Percentiles rank a stretch among this genome's conserved stretches.
Conservation (phyloP, 2,797 vertebrate species). For the Pangasius djambal region DNA sequence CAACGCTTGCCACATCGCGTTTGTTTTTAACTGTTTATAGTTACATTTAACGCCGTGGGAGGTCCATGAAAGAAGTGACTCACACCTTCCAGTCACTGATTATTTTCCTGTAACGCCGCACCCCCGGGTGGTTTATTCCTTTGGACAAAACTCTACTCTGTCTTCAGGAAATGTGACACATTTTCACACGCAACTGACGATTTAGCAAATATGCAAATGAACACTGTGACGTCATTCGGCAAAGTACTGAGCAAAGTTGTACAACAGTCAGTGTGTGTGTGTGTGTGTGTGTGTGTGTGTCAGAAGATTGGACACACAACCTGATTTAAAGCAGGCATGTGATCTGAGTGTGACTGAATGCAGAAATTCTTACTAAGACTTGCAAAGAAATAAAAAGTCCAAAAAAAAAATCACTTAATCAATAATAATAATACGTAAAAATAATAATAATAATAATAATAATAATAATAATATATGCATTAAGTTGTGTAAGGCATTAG, state of each 20-base stretch:
- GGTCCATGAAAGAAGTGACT: not conserved
- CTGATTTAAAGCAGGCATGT: slow-evolving; percentile 29
- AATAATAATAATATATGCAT: not conserved
- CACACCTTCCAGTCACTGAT: not conserved
- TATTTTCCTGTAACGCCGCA: not conserved
- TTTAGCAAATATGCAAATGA: not conserved
- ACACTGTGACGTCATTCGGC: not conserved
- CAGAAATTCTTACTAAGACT: not conserved
- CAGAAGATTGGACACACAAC: not conserved
- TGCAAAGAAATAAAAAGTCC: not conserved
- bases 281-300: not conserved
- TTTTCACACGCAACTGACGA: not conserved
- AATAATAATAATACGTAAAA: not conserved
- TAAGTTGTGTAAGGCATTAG: not conserved
- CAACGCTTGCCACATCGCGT: no score
- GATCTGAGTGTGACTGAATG: slow-evolving; percentile 24
- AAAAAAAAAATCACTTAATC: not conserved
- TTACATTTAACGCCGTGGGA: not conserved
- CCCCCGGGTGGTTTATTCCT: not conserved
- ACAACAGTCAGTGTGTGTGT: not conserved
- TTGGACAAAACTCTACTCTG: not conserved
- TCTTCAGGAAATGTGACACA: not conserved
- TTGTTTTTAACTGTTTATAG: no score
- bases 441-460: not conserved
- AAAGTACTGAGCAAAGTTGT: not conserved